Evolutionary conservation across 30 jellyfish, hydroid and myxozoan species (phyloP).

Genomic region (Mastigias papua): DNA sequence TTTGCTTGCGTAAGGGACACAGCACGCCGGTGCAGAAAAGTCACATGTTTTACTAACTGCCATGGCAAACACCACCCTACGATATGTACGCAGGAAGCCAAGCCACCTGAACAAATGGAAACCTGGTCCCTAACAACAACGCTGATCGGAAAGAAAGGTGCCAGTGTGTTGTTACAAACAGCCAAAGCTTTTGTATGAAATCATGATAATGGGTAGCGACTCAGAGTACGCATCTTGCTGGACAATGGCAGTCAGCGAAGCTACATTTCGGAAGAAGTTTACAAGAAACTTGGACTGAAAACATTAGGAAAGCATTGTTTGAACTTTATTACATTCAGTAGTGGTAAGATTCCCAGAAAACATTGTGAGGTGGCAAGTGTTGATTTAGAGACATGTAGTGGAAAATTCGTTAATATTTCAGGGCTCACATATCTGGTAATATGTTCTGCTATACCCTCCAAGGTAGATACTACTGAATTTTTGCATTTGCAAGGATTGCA

Average conservation of each 20-base stretch:
- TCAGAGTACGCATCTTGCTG: slow-evolving; percentile 19
- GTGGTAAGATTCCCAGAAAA: slow-evolving; percentile 25
- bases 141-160: background rate
- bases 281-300: slow-evolving; percentile 43
- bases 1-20: background rate
- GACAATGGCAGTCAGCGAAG: slow-evolving; percentile 66
- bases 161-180: slow-evolving; percentile 58
- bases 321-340: slow-evolving; percentile 33
- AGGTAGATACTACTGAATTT: slow-evolving; percentile 26
- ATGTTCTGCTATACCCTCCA: slow-evolving; percentile 40
- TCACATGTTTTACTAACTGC: background rate
- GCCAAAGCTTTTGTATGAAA: slow-evolving; percentile 53
- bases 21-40: background rate
- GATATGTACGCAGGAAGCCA: background rate
- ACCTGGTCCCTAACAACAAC: background rate
- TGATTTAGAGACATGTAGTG: slow-evolving; percentile 46
- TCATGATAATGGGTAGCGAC: slow-evolving; percentile 7
- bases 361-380: slow-evolving; percentile 35
- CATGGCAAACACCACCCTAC: background rate
- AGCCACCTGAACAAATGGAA: background rate
- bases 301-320: slow-evolving; percentile 13
- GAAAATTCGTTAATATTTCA: background rate
- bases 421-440: slow-evolving; percentile 32
- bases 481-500: slow-evolving; percentile 58
- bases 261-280: slow-evolving; percentile 48